Conservation (phyloP, 2,797 vertebrate species). For the Pseudochaenichthys georgianus region DNA sequence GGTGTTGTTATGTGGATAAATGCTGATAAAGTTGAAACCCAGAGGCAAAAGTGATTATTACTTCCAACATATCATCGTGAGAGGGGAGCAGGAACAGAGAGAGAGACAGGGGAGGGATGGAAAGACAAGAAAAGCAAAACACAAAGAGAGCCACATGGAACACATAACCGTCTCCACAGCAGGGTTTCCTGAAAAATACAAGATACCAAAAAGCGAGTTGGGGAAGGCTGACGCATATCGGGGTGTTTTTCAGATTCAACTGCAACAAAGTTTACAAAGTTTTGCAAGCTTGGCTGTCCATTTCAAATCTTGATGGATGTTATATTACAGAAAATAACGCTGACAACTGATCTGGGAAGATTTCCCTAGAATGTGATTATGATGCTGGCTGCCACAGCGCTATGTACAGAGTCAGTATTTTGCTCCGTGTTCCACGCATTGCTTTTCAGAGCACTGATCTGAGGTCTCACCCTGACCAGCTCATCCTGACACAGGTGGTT, state of each 20-base stretch:
- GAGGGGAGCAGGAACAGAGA: constrained; percentile 46
- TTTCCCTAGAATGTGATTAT: constrained; percentile 43
- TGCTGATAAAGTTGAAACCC: constrained; percentile 80
- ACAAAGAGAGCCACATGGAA: constrained; percentile 59
- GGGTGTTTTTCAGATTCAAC: constrained; percentile 52
- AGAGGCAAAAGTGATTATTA: constrained; percentile 84
- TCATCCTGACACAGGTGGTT: constrained; percentile 75
- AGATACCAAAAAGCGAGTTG: constrained; percentile 50
- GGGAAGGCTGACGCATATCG: constrained; percentile 43
- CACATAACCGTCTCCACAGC: constrained; percentile 59
- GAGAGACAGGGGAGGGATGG: constrained; percentile 49
- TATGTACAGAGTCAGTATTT: constrained; percentile 14
- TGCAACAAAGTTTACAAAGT: constrained; percentile 72
- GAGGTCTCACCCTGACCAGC: constrained; percentile 45
- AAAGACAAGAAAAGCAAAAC: constrained; percentile 52
- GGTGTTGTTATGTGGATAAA: constrained; percentile 83
- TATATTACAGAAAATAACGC: constrained; percentile 24
- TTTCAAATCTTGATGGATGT: constrained; percentile 36
- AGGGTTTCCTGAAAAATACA: constrained; percentile 61
- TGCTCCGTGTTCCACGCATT: constrained; percentile 1
- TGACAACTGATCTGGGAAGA: constrained; percentile 31
- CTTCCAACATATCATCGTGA: constrained; percentile 78
- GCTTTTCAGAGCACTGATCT: constrained; percentile 16
- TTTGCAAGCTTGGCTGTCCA: constrained; percentile 36
- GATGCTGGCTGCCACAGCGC: constrained; percentile 12